phyloP scores from a whole-genome alignment of 2,113 vertebrate species.

The Platysteira castanea region DNA sequence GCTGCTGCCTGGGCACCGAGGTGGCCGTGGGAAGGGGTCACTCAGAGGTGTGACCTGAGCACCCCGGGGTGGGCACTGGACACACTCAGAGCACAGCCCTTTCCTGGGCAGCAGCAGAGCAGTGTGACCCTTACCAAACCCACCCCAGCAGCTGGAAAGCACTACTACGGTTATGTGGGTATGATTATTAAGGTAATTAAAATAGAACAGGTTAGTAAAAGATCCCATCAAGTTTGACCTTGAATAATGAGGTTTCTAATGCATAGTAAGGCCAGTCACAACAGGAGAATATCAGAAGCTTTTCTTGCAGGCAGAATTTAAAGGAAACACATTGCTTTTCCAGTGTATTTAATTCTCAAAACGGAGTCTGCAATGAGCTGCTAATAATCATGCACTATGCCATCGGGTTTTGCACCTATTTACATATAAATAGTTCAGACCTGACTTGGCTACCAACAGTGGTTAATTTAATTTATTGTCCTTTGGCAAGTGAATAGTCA shows the following conservation, averaged over 20 bases:
- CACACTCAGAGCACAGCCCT: neutral
- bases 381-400: constrained; percentile 57
- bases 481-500: constrained; percentile 74
- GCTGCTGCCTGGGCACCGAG: neutral
- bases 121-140: neutral
- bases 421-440: constrained; percentile 79
- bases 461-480: constrained; percentile 81
- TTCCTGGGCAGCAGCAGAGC: neutral
- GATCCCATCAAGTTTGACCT: neutral
- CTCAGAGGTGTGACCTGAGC: neutral
- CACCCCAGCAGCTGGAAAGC: neutral
- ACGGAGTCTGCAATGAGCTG: constrained; percentile 55
- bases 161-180: neutral
- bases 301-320: constrained; percentile 15
- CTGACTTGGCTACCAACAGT: constrained; percentile 64
- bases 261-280: neutral
- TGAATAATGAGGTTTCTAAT: neutral
- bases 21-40: neutral
- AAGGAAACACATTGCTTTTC: neutral
- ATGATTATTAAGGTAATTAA: neutral
- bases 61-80: neutral
- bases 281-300: neutral
- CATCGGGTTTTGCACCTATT: constrained; percentile 66
- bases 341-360: constrained; percentile 38
- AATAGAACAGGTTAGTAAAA: neutral